Evolutionary conservation across 1,140 invertebrate genomes (phyloP).

Genomic region (Neoseiulus cucumeris): DNA sequence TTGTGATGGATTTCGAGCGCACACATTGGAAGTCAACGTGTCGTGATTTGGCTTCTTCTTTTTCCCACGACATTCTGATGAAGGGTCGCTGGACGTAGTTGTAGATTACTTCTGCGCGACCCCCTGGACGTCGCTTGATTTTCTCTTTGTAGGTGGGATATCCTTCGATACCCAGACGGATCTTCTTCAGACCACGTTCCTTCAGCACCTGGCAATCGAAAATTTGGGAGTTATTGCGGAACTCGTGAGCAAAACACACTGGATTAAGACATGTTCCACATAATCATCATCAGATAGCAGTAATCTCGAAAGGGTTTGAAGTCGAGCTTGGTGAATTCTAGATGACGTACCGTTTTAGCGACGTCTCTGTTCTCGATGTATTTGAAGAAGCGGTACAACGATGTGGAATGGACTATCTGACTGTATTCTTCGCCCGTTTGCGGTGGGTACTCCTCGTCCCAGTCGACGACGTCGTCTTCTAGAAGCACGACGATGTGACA

Average conservation of each 20-base stretch:
- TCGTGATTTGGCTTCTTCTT: slow-evolving; percentile 93
- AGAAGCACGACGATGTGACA: slow-evolving; percentile 72
- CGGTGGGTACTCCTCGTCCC: slow-evolving; percentile 95
- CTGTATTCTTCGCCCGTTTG: slow-evolving; percentile 97
- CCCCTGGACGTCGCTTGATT: slow-evolving; percentile 36
- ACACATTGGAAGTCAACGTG: slow-evolving; percentile 98
- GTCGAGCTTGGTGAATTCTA: slow-evolving; percentile 38
- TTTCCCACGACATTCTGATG: slow-evolving; percentile 99
- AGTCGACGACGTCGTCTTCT: slow-evolving; percentile 89
- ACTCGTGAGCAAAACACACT: neutral
- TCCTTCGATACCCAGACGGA: slow-evolving; percentile 93
- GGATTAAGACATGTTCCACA: neutral
- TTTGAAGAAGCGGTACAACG: slow-evolving; percentile 71
- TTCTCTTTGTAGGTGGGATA: slow-evolving; percentile 99
- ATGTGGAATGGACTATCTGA: slow-evolving; percentile 43
- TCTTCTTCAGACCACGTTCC: slow-evolving; percentile 93
- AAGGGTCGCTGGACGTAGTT: slow-evolving; percentile 99
- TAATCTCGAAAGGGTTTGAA: neutral
- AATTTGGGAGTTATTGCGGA: neutral
- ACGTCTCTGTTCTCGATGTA: slow-evolving; percentile 99
- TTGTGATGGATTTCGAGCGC: slow-evolving; percentile 81
- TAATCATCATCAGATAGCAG: neutral
- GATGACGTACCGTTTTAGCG: slow-evolving; percentile 42
- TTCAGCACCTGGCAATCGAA: slow-evolving; percentile 48
- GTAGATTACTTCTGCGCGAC: slow-evolving; percentile 67